Evolutionary conservation across 2,113 vertebrate genomes (phyloP), one percentile per base, ranked within the genome.

Genomic region (Eurystomus gularis): DNA sequence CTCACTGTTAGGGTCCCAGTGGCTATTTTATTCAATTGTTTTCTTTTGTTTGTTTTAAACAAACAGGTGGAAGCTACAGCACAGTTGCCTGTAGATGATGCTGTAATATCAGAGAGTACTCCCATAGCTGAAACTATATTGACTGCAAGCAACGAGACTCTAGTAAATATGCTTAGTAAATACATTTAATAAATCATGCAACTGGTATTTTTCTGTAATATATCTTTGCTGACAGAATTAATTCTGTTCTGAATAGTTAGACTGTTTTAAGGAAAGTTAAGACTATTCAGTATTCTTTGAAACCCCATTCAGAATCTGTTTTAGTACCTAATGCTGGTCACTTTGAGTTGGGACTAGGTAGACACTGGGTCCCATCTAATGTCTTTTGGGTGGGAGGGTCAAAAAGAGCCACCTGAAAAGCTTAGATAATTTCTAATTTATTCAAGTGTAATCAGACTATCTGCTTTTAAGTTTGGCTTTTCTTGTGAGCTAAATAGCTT

Each of bases 61-160:
- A 97, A 98, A 98, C 98, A 98, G 98, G 98, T 98, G 98, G 98
- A 98, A 96, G 96, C 98, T 97, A 96, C 98, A 97, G 95, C 97
- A 82, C 97, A 98, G 97, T 97, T 98, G 97, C 98, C 97, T 97
- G 51, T 98, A 98, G 98, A 98, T 98, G 98, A 98, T 98, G 97
- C 96, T 98, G 95, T 98, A 97, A 97, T 98, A 96, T 96, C 97
- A 98, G 98, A 98, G 97, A 98, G 96, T 98, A 97, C 97, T 98
- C 93, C 98, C 83, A 97, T 98, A 98, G 97, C 98, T 97, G 98
- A 98, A 98, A 98, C 98, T 97, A 94, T 98, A 97, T 95, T 97
- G 98, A 96, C 98, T 98, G 96, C 98, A 98, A 98, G 98, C 98
- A 97, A 98, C 98, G 33, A 98, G 90, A 98, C 93, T 93, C 97